Evolutionary conservation across 2,797 vertebrate species (phyloP).

Genomic region (Taeniopygia guttata): DNA sequence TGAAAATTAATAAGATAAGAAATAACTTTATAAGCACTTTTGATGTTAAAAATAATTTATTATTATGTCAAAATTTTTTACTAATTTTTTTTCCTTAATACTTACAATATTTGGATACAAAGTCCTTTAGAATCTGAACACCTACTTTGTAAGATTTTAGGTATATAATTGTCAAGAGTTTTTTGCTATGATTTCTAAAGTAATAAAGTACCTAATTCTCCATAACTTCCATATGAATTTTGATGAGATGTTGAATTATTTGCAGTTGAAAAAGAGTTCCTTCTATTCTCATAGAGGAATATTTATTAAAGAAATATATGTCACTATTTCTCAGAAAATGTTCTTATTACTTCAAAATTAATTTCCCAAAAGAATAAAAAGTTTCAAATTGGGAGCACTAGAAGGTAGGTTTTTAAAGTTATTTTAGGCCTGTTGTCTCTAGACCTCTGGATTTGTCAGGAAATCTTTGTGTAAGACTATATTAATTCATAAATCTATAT

Average conservation of each 20-base stretch:
- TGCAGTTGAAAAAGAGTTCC: not conserved
- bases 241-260: not conserved
- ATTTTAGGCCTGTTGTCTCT: not conserved
- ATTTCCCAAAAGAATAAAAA: not conserved
- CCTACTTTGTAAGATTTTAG: not conserved
- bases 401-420: not conserved
- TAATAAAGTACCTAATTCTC: not conserved
- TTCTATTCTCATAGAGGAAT: not conserved
- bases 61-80: rapidly evolving
- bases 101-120: not conserved
- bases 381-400: not conserved
- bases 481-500: not conserved
- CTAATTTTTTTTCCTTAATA: not conserved
- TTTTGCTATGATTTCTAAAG: not conserved
- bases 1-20: not conserved
- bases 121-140: not conserved
- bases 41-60: not conserved
- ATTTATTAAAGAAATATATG: not conserved
- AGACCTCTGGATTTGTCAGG: not conserved
- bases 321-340: not conserved
- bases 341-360: not conserved
- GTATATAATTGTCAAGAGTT: not conserved
- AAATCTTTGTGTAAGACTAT: not conserved
- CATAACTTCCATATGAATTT: not conserved
- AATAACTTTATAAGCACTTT: not conserved